Base-by-base conservation (phyloP, 2,888 invertebrate species). In the Platycheirus rosarum region DNA sequence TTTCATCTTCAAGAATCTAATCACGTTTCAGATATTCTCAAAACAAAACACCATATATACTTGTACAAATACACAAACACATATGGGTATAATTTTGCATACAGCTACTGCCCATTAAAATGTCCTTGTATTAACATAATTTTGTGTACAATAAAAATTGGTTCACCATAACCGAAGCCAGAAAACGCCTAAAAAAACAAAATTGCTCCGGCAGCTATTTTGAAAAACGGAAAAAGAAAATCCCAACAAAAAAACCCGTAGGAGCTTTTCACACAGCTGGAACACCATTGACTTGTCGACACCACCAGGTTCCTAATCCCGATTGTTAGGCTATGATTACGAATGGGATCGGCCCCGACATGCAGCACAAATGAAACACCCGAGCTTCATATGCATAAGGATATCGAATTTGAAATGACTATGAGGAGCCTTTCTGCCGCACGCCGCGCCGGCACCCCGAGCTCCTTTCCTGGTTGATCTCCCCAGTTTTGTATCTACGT, bases 271-370 rank as follows among this genome's bases (percentile, higher is more conserved):
- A 4, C 23, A 23, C 23, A 23, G 23, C 23, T 23, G 23, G 23
- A 23, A 65, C 49, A 26, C 26, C 48, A 74, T 79, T 78, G 78
- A 79, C 78, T 79, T 79, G 74, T 79, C 79, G 79, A 68, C 74
- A 79, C 63, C 74, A 79, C 23, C 23, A 23, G 44, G 62, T 63
- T 62, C 55, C 48, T 74, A 69, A 79, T 79, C 68, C 55, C 42
- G 79, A 74, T 74, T 57, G 79, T 32, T 35, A 49, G 79, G 55
- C 63, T 29, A 68, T 74, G 79, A 79, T 79, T 79, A 74, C 74
- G 37, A 63, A 69, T 74, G 48, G 40, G 40, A 55, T 37, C 20
- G 51, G 66, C 23, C 37, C 60, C 49, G 20, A 35, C 51, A 46
- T 37, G 14, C 26, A 42, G 9, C 23, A 18, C 32, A 49, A 14